These are phyloP conservation scores for Nebria salina DNA, from an alignment of 2,888 invertebrate species.

Conservation along the genomic window DNA sequence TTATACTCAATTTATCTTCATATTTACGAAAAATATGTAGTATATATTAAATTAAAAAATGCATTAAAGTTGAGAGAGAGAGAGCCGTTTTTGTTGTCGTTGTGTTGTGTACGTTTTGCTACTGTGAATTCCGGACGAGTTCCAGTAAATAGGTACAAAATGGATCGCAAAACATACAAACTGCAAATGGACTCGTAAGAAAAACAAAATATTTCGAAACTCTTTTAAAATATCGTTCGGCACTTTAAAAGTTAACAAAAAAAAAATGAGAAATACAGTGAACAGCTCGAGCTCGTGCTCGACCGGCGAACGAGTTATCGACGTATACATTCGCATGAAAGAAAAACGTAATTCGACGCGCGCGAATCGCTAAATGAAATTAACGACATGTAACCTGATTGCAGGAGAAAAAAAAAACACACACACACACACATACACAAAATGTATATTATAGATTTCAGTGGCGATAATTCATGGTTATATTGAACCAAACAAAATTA, in stretches of 20 bases:
- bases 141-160: constrained; percentile 26
- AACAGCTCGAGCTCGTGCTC: background rate
- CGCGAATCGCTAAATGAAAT: constrained; percentile 29
- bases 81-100: background rate
- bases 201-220: constrained; percentile 35
- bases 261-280: background rate
- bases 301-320: constrained; percentile 23
- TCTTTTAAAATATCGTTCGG: constrained; percentile 41
- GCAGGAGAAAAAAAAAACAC: background rate
- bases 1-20: background rate
- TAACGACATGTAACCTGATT: constrained; percentile 21
- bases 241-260: constrained; percentile 37
- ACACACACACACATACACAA: background rate
- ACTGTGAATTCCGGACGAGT: constrained; percentile 13
- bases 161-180: constrained; percentile 33
- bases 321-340: constrained; percentile 31
- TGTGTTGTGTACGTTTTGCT: background rate
- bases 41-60: background rate
- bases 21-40: background rate
- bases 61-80: background rate
- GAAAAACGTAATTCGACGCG: constrained; percentile 23
- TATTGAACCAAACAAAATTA: background rate
- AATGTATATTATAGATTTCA: background rate
- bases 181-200: constrained; percentile 33
- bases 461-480: background rate